Conservation (phyloP, 2,113 vertebrate genomes). For the Pan troglodytes region DNA sequence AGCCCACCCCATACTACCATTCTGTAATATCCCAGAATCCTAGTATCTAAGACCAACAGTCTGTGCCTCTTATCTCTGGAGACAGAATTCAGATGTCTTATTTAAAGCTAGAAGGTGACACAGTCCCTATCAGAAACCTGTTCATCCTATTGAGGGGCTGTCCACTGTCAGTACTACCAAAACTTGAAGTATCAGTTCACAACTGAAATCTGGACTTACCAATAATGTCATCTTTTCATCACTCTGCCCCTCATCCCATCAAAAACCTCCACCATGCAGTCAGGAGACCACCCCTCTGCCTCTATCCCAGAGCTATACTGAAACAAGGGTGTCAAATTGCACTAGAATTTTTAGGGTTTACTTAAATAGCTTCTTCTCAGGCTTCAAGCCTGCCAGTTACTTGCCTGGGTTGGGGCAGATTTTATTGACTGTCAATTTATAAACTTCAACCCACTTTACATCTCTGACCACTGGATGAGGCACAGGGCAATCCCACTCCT, state of each 20-base stretch:
- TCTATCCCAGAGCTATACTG: not conserved
- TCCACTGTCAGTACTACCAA: not conserved
- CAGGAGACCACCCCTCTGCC: not conserved
- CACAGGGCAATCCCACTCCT: not conserved
- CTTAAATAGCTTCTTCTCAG: not conserved
- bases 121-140: not conserved
- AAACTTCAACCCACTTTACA: not conserved
- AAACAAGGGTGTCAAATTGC: not conserved
- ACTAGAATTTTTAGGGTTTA: not conserved
- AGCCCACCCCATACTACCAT: not conserved
- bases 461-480: not conserved
- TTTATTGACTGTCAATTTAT: not conserved
- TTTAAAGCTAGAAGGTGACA: not conserved
- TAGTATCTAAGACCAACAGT: not conserved
- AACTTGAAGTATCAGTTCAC: not conserved
- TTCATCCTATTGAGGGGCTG: not conserved
- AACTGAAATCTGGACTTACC: not conserved
- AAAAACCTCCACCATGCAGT: not conserved
- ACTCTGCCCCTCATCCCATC: not conserved
- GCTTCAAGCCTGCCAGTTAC: not conserved
- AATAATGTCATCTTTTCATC: not conserved
- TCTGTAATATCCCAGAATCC: not conserved
- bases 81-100: not conserved
- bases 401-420: not conserved
- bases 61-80: not conserved